Evolutionary conservation across 1,140 invertebrate species (phyloP).

Genomic region (Ephestia elutella): DNA sequence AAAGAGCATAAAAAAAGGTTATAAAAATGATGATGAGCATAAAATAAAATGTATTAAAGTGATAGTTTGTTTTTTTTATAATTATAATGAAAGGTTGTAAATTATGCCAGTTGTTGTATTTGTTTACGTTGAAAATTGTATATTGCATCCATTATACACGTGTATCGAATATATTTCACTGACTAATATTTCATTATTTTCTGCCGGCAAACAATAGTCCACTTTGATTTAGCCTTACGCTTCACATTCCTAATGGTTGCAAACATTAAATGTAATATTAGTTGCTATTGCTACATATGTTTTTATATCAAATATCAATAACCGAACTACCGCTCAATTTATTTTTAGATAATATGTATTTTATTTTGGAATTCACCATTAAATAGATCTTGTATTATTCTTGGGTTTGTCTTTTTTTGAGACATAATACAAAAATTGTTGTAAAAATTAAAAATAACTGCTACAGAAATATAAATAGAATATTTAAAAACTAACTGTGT

Average conservation of each 20-base stretch:
- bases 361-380: not conserved
- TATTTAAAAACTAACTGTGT: too few species aligned
- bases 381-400: too few species aligned
- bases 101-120: too few species aligned
- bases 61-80: too few species aligned
- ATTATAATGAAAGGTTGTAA: too few species aligned
- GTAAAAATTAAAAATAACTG: too few species aligned
- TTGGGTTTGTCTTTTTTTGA: too few species aligned
- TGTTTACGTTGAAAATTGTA: too few species aligned
- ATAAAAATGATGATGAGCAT: not conserved
- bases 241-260: constrained; percentile 39
- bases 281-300: not conserved
- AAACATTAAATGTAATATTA: constrained; percentile 15
- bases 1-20: not conserved
- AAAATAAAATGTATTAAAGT: not conserved
- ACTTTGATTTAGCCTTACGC: constrained; percentile 29
- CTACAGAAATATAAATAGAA: too few species aligned
- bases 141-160: not conserved
- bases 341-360: not conserved
- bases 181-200: not conserved
- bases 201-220: not conserved
- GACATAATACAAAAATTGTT: too few species aligned
- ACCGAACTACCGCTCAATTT: not conserved
- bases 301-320: not conserved
- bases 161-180: not conserved